Evolutionary conservation across 2,888 invertebrate genomes (phyloP), one percentile per base, ranked within the genome.

Genomic region (Ormyrus thymus): DNA sequence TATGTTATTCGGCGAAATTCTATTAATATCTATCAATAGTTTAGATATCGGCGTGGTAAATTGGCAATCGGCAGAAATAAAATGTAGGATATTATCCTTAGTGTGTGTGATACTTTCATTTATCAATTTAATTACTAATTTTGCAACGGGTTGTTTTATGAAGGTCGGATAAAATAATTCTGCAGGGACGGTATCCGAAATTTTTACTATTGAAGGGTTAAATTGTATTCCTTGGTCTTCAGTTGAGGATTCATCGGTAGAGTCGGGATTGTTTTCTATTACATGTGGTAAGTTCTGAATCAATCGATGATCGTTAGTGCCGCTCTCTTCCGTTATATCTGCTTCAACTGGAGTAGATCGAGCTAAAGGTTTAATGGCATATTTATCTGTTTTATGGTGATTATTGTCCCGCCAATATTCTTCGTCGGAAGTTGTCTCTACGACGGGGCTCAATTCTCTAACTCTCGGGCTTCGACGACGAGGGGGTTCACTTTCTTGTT

Each of bases 61-160:
- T 43, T 70, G 50, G 11, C 64, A 70, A 45, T 76, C 70, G 1
- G 70, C 65, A 7, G 77, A 48, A 1, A 59, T 43, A 53, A 77
- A 71, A 10, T 71, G 70, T 7, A 58, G 45, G n/a, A 65, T 51
- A 7, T 77, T 71, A 7, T 71, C 77, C 4, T 9, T 11, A 1
- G 15, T 45, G 6, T 46, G 15, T 0, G 48, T 48, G 0, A 77
- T 9, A 3, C 51, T 46, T 15, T 71, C 13, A 9, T 77, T 71
- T 0, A 62, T 71, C 7, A 59, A 50, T 6, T 58, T 64, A 6
- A 77, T n/a, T 6, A 5, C 5, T 6, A 56, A 0, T 6, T 48
- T 48, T 7, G 43, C 43, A 46, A 11, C 53, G 0, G 71, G 53
- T 45, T n/a, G 7, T 15, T 55, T 72, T 0, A 8, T 9, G 7